Conservation (phyloP, 2,797 vertebrate species). For the Loris lydekkerianus region DNA sequence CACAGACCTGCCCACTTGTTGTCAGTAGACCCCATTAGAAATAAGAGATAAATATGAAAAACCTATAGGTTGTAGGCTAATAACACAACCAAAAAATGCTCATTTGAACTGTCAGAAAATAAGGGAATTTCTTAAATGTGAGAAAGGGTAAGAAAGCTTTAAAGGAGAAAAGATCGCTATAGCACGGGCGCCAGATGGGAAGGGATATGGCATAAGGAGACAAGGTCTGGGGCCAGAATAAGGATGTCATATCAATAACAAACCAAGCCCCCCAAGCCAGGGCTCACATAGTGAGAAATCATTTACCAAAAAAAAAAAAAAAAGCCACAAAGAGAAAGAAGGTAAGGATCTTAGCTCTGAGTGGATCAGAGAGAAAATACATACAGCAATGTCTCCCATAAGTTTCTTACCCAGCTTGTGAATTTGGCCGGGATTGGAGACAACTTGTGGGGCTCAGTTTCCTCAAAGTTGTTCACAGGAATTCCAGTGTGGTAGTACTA, state of each 20-base stretch:
- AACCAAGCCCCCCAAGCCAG: background rate
- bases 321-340: background rate
- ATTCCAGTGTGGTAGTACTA: background rate
- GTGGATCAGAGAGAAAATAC: too few relatives aligned
- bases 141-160: background rate
- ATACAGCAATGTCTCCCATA: accelerated
- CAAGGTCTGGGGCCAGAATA: background rate
- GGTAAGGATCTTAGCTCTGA: too few relatives aligned
- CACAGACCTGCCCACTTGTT: too few relatives aligned
- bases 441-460: accelerated
- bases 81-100: background rate
- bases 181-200: background rate
- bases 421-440: background rate
- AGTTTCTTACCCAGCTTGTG: background rate
- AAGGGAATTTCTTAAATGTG: background rate
- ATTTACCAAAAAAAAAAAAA: too few relatives aligned
- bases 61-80: background rate
- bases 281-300: background rate
- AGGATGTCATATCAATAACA: background rate
- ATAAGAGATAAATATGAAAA: too few relatives aligned
- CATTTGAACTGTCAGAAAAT: background rate
- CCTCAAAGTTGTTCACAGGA: accelerated
- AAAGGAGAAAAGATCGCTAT: background rate
- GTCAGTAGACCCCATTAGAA: background rate
- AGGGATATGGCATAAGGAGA: too few relatives aligned